Evolutionary conservation across 2,113 vertebrate genomes (phyloP).

Genomic region (Spea multiplicata): DNA sequence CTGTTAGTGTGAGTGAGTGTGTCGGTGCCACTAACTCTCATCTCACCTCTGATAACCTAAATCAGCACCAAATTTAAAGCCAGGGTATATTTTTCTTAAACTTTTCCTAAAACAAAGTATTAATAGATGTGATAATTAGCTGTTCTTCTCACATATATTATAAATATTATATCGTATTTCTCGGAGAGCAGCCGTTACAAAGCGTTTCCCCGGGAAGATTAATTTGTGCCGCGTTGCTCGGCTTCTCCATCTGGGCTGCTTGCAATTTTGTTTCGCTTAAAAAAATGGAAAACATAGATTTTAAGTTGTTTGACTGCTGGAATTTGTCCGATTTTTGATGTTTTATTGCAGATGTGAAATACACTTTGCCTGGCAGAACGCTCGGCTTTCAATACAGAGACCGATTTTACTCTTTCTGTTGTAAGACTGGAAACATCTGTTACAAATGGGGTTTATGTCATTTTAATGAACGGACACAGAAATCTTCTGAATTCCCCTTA

Average conservation of each 20-base stretch:
- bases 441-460: conserved; percentile 25
- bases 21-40: no score
- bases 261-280: conserved; percentile 55
- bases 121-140: neutral
- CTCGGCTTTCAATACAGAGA: conserved; percentile 4
- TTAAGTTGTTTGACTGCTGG: conserved; percentile 51
- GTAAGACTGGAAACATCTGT: conserved; percentile 33
- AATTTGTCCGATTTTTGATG: conserved; percentile 55
- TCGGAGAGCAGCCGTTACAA: conserved; percentile 57
- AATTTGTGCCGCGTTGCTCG: conserved; percentile 54
- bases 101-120: no score
- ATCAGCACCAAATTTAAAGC: no score
- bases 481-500: no score
- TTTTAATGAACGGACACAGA: neutral
- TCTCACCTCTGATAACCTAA: no score
- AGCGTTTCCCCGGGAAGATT: conserved; percentile 54
- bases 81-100: no score
- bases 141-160: neutral
- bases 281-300: conserved; percentile 55
- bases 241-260: conserved; percentile 62
- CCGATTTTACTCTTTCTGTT: conserved; percentile 7
- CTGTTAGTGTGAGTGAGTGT: no score
- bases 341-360: conserved; percentile 53
- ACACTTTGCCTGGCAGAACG: conserved; percentile 47
- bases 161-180: conserved; percentile 26